These are phyloP conservation scores for Callipepla californica DNA, from an alignment of 2,113 vertebrate species.

Conservation along the genomic window DNA sequence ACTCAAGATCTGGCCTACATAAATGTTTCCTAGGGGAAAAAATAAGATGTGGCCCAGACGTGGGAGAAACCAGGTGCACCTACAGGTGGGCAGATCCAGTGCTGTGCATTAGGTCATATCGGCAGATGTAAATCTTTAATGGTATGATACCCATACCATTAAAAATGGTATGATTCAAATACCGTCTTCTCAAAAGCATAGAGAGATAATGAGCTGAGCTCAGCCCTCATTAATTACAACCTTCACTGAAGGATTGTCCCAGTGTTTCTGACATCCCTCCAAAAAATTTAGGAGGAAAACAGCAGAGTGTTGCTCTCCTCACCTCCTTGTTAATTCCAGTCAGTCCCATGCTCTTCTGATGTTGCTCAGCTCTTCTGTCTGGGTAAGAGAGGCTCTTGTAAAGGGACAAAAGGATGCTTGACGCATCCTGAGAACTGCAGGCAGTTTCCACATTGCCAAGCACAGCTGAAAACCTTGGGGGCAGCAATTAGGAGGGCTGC, in stretches of 20 bases:
- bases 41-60: not conserved
- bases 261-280: not conserved
- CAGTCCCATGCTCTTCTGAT: not conserved
- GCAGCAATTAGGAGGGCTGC: not conserved
- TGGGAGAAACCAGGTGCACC: not conserved
- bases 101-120: not conserved
- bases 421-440: not conserved
- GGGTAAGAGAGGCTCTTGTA: not conserved
- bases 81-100: not conserved
- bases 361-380: not conserved
- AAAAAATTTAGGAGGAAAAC: not conserved
- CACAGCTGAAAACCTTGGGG: not conserved
- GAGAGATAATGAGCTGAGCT: accelerated
- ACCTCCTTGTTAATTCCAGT: not conserved
- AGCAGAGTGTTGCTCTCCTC: not conserved
- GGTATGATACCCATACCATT: not conserved
- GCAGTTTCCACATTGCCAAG: not conserved
- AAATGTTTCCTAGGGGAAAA: not conserved
- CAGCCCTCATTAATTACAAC: not conserved
- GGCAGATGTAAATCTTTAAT: not conserved
- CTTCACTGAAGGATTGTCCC: not conserved
- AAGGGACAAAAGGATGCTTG: not conserved
- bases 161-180: not conserved
- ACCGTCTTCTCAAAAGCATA: not conserved
- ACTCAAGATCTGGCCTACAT: not conserved